Evolutionary conservation across 1,140 invertebrate genomes (phyloP), one percentile per base, ranked within the genome.

Genomic region (Ruditapes philippinarum): DNA sequence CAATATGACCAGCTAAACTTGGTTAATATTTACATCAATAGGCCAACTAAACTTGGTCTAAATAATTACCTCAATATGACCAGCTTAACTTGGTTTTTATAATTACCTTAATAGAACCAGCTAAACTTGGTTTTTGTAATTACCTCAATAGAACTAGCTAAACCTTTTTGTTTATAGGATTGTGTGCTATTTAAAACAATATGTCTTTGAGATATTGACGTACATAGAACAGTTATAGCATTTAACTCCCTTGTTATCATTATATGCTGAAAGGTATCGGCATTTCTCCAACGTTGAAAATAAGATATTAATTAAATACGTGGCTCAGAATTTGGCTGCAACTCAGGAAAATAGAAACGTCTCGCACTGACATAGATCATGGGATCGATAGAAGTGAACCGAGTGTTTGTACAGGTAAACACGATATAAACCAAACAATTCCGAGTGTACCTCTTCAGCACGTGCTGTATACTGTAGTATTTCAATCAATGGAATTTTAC

Each of bases 281-380:
- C 57, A 62, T 4, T 25, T 62, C n/a, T 62, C 57, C 57, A 62
- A 62, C n/a, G n/a, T 62, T 62, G n/a, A 62, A 62, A 62, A 25
- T n/a, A 54, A 62, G 57, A 25, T 62, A 62, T 62, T 62, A 28
- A 62, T 62, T 28, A n/a, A 28, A 62, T 62, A 28, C n/a, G 57
- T 28, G 57, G n/a, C 25, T 62, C 25, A n/a, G 19, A 28, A n/a
- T 62, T 62, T 62, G 57, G 57, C 57, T 62, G 57, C 22, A 62
- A 28, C 25, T 62, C 57, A 62, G 57, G 51, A 57, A 57, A 25
- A 25, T n/a, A 28, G 57, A 62, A 25, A 25, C 25, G 2, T 25
- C 57, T 62, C 9, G 57, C 19, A 62, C n/a, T 62, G 9, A 28
- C 25, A n/a, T 22, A 54, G 51, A 22, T 54, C 3, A 54, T 54